phyloP scores from a whole-genome alignment of 2,888 invertebrate species.

The Ormyrus labotus region DNA sequence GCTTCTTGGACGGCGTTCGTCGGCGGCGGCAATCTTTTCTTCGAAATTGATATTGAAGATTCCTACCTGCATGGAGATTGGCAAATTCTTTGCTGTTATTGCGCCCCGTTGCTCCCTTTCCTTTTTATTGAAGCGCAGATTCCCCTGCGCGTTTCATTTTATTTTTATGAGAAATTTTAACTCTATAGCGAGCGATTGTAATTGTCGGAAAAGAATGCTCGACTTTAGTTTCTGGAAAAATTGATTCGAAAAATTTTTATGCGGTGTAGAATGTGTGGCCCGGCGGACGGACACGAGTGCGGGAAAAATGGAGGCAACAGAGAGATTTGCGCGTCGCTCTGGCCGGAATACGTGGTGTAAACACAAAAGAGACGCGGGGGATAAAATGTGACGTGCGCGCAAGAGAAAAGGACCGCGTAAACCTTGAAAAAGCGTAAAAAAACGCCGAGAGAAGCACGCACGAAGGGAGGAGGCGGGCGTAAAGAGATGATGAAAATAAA shows the following conservation, averaged over 20 bases:
- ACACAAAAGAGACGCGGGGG: neutral
- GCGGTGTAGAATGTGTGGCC: neutral
- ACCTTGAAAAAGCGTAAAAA: conserved; percentile 21
- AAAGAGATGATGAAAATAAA: conserved; percentile 22
- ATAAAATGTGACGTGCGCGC: conserved; percentile 40
- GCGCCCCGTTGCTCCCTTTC: neutral
- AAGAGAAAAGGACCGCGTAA: conserved; percentile 23
- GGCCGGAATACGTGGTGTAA: conserved; percentile 28
- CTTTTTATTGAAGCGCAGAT: neutral
- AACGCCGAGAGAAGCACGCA: neutral
- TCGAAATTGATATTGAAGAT: conserved; percentile 12
- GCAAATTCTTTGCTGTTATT: neutral
- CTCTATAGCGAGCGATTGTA: no score
- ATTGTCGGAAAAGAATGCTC: neutral
- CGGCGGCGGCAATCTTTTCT: neutral
- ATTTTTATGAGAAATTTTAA: neutral
- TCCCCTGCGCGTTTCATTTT: neutral
- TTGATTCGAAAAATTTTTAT: conserved; percentile 6
- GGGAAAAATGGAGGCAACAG: conserved; percentile 20
- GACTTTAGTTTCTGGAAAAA: neutral
- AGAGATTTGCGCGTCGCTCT: conserved; percentile 21
- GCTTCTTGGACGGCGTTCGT: conserved; percentile 4
- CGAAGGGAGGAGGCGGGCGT: conserved; percentile 1
- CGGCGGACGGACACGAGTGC: neutral
- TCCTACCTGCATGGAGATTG: conserved; percentile 19